Evolutionary conservation across 2,113 vertebrate genomes (phyloP), one percentile per base, ranked within the genome.

Genomic region (Neodontobutis hainanensis): DNA sequence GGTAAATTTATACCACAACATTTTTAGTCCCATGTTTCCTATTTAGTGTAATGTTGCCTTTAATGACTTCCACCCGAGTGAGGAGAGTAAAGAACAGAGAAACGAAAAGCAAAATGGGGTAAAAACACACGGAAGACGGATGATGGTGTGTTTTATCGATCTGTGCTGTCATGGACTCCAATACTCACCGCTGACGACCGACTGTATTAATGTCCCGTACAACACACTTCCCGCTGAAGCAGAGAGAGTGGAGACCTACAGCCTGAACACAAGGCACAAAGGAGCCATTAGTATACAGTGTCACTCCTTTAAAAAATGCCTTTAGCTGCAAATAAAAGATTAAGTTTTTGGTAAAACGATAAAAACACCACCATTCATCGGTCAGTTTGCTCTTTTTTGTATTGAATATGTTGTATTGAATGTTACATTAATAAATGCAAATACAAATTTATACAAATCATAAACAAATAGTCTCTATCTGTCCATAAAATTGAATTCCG

Each of bases 71-170:
- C 53, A 15, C 53, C 6, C 4, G 46, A 60, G 48, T 51, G 56
- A 32, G 12, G 5, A 3, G 51, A 43, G 14, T 40, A 15, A 32
- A 45, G 14, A 16, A 46, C 40, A 58, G 44, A 32, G 34, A 38
- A 11, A n/a, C 7, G 2, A 19, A 59, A 61, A 32, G 15, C 19
- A 10, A 7, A n/a, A 61, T 14, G 32, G 19, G 65, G 5, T 12
- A 52, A 60, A 1, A 12, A n/a, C 19, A 8, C 44, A 8, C 32
- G 7, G 12, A n/a, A 66, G 50, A 53, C 19, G 9, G 43, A 70
- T 19, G 38, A 63, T 4, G 11, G 45, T 47, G 32, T 60, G 64
- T 70, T 72, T 75, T 66, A 83, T 85, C 69, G 82, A 87, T 78
- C 68, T 4, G 0, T 1, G 38, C 47, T 71, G 68, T 75, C 56